Conservation (phyloP, 2,888 invertebrate species). For the Microctonus aethiopoides region DNA sequence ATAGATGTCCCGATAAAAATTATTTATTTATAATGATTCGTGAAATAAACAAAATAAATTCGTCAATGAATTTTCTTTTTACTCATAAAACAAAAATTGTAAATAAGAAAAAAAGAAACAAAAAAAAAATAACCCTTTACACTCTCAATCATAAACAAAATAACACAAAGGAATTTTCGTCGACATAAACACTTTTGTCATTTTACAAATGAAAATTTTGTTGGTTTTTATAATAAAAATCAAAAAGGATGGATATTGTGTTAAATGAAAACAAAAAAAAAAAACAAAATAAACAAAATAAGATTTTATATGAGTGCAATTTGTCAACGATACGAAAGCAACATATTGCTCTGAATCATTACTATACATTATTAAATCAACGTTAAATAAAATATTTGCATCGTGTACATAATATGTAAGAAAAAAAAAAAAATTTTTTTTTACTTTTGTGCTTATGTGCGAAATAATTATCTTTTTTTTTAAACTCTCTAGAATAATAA, state of each 20-base stretch:
- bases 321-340: constrained; percentile 21
- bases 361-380: constrained; percentile 38
- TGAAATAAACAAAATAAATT: constrained; percentile 6
- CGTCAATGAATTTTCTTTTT: too few species aligned
- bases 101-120: too few species aligned
- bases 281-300: neutral
- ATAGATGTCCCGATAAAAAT: too few species aligned
- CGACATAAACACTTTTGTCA: too few species aligned
- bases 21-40: too few species aligned
- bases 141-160: too few species aligned
- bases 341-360: neutral
- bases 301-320: constrained; percentile 4
- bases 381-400: constrained; percentile 57
- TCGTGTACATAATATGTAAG: constrained; percentile 48
- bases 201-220: too few species aligned
- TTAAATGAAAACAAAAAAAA: constrained; percentile 5
- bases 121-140: too few species aligned
- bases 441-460: constrained; percentile 37
- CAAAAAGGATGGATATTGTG: neutral
- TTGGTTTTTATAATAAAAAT: too few species aligned
- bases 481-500: constrained; percentile 16
- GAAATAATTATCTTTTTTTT: constrained; percentile 36
- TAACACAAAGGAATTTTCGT: too few species aligned
- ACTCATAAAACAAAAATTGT: too few species aligned
- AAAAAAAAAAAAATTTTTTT: constrained; percentile 37